Percentiles rank a stretch among this genome's conserved stretches.
Evolutionary conservation across 2,113 vertebrate genomes (phyloP).

Genomic region (Cryptotis parvus): DNA sequence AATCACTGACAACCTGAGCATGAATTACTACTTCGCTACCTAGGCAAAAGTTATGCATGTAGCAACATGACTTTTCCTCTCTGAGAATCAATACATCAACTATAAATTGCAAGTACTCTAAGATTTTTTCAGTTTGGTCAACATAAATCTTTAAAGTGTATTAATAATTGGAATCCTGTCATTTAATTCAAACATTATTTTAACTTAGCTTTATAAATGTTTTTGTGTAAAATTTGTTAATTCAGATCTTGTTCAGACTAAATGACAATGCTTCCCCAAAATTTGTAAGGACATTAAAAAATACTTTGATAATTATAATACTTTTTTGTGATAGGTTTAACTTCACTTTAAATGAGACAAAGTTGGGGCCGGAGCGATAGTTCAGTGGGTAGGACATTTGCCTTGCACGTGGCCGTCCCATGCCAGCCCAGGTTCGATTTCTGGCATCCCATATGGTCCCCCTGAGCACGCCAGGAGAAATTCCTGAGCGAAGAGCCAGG

Average conservation of each 20-base stretch:
- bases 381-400: too few relatives aligned
- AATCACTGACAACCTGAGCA: background rate
- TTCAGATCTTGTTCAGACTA: background rate
- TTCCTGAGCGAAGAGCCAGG: too few relatives aligned
- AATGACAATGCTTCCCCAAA: background rate
- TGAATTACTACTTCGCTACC: fast-evolving
- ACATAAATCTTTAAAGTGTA: background rate
- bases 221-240: slow-evolving; percentile 12
- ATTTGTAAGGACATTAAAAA: background rate
- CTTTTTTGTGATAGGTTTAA: background rate
- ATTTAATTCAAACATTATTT: background rate
- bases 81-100: background rate
- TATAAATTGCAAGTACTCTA: background rate
- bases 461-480: too few relatives aligned
- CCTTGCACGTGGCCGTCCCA: too few relatives aligned
- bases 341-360: background rate
- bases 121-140: background rate
- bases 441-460: too few relatives aligned
- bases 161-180: background rate
- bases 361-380: too few relatives aligned
- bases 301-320: too few relatives aligned
- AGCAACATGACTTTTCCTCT: background rate
- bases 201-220: background rate
- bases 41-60: background rate
- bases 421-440: too few relatives aligned